Conservation (phyloP, 2,888 invertebrate species). For the Listrodromus nycthemerus region DNA sequence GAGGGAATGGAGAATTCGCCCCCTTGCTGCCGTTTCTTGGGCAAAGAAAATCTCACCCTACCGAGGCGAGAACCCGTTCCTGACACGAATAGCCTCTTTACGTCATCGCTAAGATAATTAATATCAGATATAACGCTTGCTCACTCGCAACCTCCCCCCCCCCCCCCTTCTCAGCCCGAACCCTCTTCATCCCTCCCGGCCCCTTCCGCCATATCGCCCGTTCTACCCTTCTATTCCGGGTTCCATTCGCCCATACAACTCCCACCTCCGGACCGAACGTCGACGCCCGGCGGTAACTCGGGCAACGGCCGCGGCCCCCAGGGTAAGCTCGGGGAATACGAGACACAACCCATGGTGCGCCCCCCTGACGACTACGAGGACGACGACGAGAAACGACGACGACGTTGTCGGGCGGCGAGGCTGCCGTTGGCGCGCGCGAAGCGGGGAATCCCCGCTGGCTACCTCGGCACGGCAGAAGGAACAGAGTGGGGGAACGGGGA, state of each 20-base stretch:
- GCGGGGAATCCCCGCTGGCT: slow-evolving; percentile 36
- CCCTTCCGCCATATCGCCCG: neutral
- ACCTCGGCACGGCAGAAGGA: neutral
- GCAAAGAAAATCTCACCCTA: slow-evolving; percentile 58
- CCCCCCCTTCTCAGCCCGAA: neutral
- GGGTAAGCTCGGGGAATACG: slow-evolving; percentile 48
- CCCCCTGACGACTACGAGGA: slow-evolving; percentile 37
- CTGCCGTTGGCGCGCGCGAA: neutral
- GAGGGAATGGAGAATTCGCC: neutral
- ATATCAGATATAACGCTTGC: slow-evolving; percentile 66
- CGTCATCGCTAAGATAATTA: slow-evolving; percentile 67
- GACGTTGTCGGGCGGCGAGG: slow-evolving; percentile 30
- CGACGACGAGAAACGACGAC: slow-evolving; percentile 27
- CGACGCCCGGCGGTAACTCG: slow-evolving; percentile 68
- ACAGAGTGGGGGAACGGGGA: slow-evolving; percentile 2
- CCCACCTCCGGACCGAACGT: slow-evolving; percentile 45
- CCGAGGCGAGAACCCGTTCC: slow-evolving; percentile 62
- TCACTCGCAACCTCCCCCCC: slow-evolving; percentile 47
- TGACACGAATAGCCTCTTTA: slow-evolving; percentile 67
- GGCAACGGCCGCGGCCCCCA: slow-evolving; percentile 65
- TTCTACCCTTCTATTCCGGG: slow-evolving; percentile 23
- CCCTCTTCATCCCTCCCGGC: neutral
- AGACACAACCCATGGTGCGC: slow-evolving; percentile 49
- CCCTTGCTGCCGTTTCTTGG: neutral
- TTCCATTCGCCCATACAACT: slow-evolving; percentile 8